Conservation (phyloP, 2,888 invertebrate species). For the Celastrina argiolus region DNA sequence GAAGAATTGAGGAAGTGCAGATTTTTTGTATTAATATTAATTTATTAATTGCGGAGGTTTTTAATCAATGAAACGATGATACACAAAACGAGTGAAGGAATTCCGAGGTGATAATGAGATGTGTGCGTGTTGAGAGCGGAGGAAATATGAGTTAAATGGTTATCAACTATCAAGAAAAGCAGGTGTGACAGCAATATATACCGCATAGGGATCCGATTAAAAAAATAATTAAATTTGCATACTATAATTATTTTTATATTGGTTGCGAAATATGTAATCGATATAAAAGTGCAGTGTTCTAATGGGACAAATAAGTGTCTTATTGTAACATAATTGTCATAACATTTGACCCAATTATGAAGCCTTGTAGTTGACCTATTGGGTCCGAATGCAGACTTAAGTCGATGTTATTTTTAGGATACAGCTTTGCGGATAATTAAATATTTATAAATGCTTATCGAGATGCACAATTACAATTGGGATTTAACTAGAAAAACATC, state of each 20-base stretch:
- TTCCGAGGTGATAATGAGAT: conserved; percentile 50
- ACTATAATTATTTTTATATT: conserved; percentile 16
- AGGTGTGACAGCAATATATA: conserved; percentile 56
- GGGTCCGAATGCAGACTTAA: conserved; percentile 69
- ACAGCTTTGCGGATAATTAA: conserved; percentile 75
- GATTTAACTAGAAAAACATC: conserved; percentile 44
- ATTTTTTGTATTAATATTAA: conserved; percentile 47
- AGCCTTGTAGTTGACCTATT: conserved; percentile 73
- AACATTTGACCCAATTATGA: conserved; percentile 73
- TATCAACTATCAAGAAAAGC: conserved; percentile 47
- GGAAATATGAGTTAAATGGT: conserved; percentile 46
- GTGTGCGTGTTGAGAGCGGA: conserved; percentile 48
- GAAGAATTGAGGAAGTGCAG: conserved; percentile 57
- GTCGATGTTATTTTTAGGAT: conserved; percentile 73
- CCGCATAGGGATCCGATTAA: conserved; percentile 57
- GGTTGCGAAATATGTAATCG: conserved; percentile 8
- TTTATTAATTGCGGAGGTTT: conserved; percentile 57
- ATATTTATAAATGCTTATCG: conserved; percentile 69
- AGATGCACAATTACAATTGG: conserved; percentile 41
- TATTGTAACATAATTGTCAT: conserved; percentile 41
- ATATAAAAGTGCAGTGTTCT: conserved; percentile 10
- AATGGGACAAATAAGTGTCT: conserved; percentile 33
- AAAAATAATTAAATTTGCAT: conserved; percentile 43
- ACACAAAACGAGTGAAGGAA: conserved; percentile 44
- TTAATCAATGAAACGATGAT: conserved; percentile 51